These are phyloP conservation scores for Phymastichus coffea DNA, from an alignment of 1,140 invertebrate genomes.

Conservation along the genomic window DNA sequence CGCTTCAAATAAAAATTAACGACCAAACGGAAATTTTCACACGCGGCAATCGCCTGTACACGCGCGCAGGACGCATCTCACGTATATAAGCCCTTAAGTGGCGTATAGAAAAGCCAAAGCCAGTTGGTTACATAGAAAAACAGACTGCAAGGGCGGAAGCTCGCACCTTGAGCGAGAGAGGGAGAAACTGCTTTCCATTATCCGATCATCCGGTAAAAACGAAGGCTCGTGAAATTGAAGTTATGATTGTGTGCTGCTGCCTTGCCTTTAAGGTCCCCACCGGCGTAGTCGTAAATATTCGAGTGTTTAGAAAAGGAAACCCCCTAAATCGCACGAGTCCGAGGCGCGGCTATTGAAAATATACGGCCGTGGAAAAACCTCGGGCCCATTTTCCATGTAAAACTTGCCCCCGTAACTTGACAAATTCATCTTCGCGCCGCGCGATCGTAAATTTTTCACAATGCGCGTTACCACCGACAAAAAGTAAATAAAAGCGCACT, in stretches of 20 bases:
- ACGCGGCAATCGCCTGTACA: too few relatives aligned
- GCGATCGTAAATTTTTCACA: too few relatives aligned
- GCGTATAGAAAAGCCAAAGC: too few relatives aligned
- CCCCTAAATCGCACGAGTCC: too few relatives aligned
- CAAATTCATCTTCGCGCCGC: slow-evolving; percentile 19
- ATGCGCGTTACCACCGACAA: too few relatives aligned
- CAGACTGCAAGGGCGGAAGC: not conserved
- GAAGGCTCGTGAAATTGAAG: slow-evolving; percentile 15
- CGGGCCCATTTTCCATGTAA: not conserved
- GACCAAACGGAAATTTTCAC: too few relatives aligned
- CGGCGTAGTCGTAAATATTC: slow-evolving; percentile 19
- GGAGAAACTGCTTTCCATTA: slow-evolving; percentile 11
- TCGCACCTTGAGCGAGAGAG: slow-evolving; percentile 8
- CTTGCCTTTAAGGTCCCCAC: not conserved
- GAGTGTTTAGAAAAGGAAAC: slow-evolving; percentile 27
- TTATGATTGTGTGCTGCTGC: slow-evolving; percentile 8
- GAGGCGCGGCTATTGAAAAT: slow-evolving; percentile 1
- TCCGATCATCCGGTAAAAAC: slow-evolving; percentile 11
- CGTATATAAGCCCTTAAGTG: too few relatives aligned
- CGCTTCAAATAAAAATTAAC: too few relatives aligned
- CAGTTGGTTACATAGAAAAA: slow-evolving; percentile 1
- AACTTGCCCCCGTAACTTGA: slow-evolving; percentile 2
- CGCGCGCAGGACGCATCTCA: too few relatives aligned
- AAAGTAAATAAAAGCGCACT: slow-evolving; percentile 8
- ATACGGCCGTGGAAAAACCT: not conserved